phyloP scores from a whole-genome alignment of 2,888 invertebrate species.

The Eristalinus aeneus region DNA sequence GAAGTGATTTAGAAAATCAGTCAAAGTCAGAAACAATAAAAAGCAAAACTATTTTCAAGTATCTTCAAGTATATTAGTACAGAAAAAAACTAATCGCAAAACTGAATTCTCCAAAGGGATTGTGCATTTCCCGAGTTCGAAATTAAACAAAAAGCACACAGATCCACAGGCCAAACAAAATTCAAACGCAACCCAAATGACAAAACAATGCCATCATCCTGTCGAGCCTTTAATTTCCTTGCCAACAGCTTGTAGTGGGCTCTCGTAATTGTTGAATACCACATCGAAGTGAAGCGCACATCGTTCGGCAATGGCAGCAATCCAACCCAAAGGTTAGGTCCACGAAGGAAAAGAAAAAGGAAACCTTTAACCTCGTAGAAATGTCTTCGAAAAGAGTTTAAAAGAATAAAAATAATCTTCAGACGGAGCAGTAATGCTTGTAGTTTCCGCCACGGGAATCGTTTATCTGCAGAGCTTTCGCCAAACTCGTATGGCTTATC shows the following conservation, averaged over 20 bases:
- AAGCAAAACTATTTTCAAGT: background rate
- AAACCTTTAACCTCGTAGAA: conserved; percentile 1
- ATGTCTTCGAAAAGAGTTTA: conserved; percentile 36
- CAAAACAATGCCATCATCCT: conserved; percentile 34
- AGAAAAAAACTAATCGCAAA: background rate
- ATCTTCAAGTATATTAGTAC: background rate
- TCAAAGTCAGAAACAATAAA: too few species aligned
- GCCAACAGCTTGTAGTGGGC: conserved; percentile 47
- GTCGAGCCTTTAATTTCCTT: conserved; percentile 53
- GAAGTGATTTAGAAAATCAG: too few species aligned
- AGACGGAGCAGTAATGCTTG: conserved; percentile 16
- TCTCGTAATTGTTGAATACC: conserved; percentile 38
- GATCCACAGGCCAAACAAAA: conserved; percentile 3
- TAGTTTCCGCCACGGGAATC: conserved; percentile 18
- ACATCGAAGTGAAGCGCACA: conserved; percentile 7
- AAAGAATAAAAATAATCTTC: conserved; percentile 41
- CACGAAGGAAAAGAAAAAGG: background rate
- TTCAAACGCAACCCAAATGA: conserved; percentile 37
- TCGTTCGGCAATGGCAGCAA: conserved; percentile 34
- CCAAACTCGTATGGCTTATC: conserved; percentile 68
- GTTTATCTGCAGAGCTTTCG: conserved; percentile 67
- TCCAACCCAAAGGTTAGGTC: conserved; percentile 22
- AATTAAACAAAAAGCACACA: background rate
- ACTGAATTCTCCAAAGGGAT: background rate
- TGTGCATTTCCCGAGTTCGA: background rate